These are phyloP conservation scores for Knipowitschia caucasica DNA, from an alignment of 2,797 vertebrate species.

Conservation along the genomic window DNA sequence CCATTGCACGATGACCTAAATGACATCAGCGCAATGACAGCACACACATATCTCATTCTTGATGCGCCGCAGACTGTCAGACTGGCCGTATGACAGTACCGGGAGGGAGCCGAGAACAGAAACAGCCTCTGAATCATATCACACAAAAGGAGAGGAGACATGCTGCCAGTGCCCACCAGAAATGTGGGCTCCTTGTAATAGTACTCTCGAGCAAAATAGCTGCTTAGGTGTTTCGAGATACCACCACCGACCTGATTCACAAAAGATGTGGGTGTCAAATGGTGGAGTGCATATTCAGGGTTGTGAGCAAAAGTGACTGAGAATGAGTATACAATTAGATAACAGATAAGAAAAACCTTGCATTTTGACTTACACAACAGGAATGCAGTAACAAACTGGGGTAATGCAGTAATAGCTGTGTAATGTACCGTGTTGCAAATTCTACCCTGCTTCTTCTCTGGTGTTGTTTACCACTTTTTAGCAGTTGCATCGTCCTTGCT, in stretches of 20 bases:
- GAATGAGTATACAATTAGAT: too few relatives aligned
- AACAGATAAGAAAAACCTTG: conserved; percentile 14
- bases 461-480: not conserved
- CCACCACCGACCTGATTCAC: conserved; percentile 57
- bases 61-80: conserved; percentile 61
- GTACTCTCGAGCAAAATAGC: conserved; percentile 64
- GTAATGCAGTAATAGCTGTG: conserved; percentile 13
- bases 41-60: conserved; percentile 51
- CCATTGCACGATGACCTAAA: conserved; percentile 61
- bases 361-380: too few relatives aligned
- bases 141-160: conserved; percentile 66
- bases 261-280: conserved; percentile 11
- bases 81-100: conserved; percentile 63
- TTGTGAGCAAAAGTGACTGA: conserved; percentile 4
- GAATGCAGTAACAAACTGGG: conserved; percentile 17
- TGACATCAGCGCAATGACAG: conserved; percentile 65
- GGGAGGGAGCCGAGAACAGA: conserved; percentile 64
- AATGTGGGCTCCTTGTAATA: conserved; percentile 75
- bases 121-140: conserved; percentile 71
- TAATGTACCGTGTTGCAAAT: conserved; percentile 8
- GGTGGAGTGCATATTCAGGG: conserved; percentile 7
- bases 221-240: conserved; percentile 62
- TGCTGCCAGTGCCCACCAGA: conserved; percentile 67
- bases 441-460: not conserved
- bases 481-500: conserved; percentile 30